Evolutionary conservation across 2,888 invertebrate species (phyloP), one percentile per base, ranked within the genome.

Genomic region (Orchesellides sinensis): DNA sequence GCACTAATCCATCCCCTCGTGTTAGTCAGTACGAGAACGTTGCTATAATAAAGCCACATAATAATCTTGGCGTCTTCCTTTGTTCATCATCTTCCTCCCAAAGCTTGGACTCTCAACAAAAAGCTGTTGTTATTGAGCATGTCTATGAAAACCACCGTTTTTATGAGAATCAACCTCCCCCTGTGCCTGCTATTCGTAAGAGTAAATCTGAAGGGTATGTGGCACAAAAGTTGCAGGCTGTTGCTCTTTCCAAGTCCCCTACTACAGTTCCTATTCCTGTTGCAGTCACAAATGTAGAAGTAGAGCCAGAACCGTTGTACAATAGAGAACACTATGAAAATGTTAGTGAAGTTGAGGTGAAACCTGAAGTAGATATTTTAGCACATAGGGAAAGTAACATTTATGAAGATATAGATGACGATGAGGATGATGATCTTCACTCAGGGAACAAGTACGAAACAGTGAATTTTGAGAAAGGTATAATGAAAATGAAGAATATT

Each of bases 401-500:
- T 72, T 87, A 87, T 40, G 88, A 88, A 79, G 88, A 88, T 52
- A 87, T 87, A 61, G 85, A 85, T 72, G 84, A 86, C 21, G 85
- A 85, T 17, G 66, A 75, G 10, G 70, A 52, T 45, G 56, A 61
- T 59, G 81, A 56, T 10, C 17, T 61, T 8, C 21, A 69, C n/a
- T 75, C 59, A 8, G 79, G 80, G 23, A 82, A 84, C 59, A 84
- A 70, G 25, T 87, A 87, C 49, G 87, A 87, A 72, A 84, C 83
- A 1, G 75, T 87, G 21, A 74, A 83, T 29, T 80, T 65, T 66
- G 80, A 80, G 29, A 72, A 72, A 14, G 80, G 77, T 63, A 2
- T 77, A 49, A 40, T 65, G 19, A 72, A 82, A 74, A 19, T 3
- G n/a, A 21, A 21, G 8, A 14, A 25, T 21, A 4, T 35, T 45